These are phyloP conservation scores for Tupiocoris notatus DNA, from an alignment of 2,888 invertebrate species.

Conservation along the genomic window DNA sequence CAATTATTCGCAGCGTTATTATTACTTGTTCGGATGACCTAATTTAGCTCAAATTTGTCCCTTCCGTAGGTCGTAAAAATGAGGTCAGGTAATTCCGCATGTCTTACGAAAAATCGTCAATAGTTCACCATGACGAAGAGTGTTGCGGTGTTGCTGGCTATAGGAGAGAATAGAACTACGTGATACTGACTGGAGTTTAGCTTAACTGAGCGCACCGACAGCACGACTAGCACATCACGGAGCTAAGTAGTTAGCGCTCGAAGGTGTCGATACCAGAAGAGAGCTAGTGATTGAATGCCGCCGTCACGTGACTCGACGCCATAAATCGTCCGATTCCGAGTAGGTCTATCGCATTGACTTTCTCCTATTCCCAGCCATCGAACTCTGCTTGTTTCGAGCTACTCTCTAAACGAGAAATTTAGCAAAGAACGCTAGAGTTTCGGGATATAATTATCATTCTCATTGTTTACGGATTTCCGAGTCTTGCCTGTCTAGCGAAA, in stretches of 20 bases:
- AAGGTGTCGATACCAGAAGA: conserved; percentile 15
- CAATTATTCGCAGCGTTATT: too few relatives aligned
- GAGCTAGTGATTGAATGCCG: conserved; percentile 26
- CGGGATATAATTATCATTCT: too few relatives aligned
- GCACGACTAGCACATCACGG: neutral
- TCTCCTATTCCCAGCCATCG: too few relatives aligned
- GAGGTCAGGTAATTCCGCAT: too few relatives aligned
- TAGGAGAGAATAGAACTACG: neutral
- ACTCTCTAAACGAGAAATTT: too few relatives aligned
- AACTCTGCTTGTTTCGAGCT: too few relatives aligned
- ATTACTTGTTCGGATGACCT: too few relatives aligned
- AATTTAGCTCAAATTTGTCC: too few relatives aligned
- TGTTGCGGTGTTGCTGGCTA: neutral
- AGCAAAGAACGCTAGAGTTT: too few relatives aligned
- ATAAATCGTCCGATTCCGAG: conserved; percentile 2
- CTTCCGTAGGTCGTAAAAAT: too few relatives aligned
- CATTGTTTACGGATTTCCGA: too few relatives aligned
- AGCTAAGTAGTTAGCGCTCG: neutral
- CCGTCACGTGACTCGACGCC: conserved; percentile 22
- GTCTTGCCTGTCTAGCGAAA: too few relatives aligned
- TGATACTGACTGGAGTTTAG: neutral
- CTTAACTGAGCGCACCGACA: neutral
- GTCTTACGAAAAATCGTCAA: neutral
- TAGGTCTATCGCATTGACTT: neutral
- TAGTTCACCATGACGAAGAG: neutral